These are phyloP conservation scores for Catagonus wagneri DNA, from an alignment of 2,113 vertebrate genomes.

Conservation along the genomic window DNA sequence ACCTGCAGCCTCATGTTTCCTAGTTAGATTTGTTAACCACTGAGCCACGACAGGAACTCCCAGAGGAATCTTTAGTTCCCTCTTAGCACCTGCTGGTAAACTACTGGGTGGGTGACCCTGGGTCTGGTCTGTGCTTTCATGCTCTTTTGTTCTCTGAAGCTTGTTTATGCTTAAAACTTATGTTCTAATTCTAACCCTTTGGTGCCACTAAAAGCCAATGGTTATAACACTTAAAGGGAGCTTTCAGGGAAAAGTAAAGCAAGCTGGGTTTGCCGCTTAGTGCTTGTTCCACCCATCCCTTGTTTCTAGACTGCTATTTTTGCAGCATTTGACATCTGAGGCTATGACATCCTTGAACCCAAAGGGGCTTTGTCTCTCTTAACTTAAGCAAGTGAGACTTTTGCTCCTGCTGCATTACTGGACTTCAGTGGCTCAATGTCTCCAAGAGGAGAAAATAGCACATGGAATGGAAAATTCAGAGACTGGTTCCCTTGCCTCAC, in stretches of 20 bases:
- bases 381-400: neutral
- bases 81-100: neutral
- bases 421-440: neutral
- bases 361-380: neutral
- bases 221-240: neutral
- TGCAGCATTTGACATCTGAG: neutral
- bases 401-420: neutral
- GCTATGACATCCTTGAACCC: neutral
- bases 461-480: neutral
- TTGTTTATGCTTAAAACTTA: slow-evolving; percentile 15
- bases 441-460: neutral
- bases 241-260: neutral
- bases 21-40: too few species aligned
- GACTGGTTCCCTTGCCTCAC: neutral
- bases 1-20: too few species aligned
- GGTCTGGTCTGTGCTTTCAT: neutral
- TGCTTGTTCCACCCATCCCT: neutral
- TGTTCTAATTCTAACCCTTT: neutral
- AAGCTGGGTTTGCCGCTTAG: neutral
- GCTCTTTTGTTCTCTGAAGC: neutral
- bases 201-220: neutral
- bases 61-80: neutral
- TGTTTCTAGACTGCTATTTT: neutral
- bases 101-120: neutral
- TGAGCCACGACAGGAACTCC: too few species aligned